A percentile compares a stretch with the other conserved stretches of the same genome.
These are phyloP conservation scores for Ctena decussata DNA, from an alignment of 2,888 invertebrate genomes.

Conservation along the genomic window DNA sequence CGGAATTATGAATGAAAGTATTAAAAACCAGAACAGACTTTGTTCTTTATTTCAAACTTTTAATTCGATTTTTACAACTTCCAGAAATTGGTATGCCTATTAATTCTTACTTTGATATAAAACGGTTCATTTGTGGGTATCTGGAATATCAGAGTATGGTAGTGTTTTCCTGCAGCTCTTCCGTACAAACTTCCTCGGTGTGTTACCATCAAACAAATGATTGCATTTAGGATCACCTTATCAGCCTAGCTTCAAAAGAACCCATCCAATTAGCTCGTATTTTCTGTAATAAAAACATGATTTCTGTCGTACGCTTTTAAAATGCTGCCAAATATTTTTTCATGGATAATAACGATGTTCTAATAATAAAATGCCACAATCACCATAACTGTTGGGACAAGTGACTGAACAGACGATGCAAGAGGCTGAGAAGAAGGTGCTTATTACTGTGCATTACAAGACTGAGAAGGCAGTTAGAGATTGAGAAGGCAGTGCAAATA, in stretches of 20 bases:
- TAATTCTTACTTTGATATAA: slow-evolving; percentile 3
- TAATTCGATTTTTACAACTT: not conserved
- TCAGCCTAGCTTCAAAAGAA: not conserved
- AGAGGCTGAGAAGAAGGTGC: no score
- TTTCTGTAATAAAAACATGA: slow-evolving; percentile 2
- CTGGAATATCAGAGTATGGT: not conserved
- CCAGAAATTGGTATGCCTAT: not conserved
- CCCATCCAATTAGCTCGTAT: not conserved
- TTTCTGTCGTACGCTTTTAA: not conserved
- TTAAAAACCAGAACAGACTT: no score
- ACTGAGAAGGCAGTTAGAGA: no score
- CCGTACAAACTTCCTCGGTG: not conserved
- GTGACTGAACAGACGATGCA: no score
- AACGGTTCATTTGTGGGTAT: slow-evolving; percentile 1
- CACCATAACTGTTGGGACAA: no score
- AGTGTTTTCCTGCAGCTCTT: not conserved
- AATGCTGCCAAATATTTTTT: no score
- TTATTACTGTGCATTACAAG: no score
- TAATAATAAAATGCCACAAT: no score
- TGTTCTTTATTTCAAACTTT: not conserved
- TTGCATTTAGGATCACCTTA: not conserved
- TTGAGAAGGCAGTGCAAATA: no score
- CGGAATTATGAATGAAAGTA: no score
- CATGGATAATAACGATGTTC: no score
- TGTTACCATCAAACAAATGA: not conserved